Conservation (phyloP, 2,888 invertebrate genomes). For the Muschampia staudingeri region DNA sequence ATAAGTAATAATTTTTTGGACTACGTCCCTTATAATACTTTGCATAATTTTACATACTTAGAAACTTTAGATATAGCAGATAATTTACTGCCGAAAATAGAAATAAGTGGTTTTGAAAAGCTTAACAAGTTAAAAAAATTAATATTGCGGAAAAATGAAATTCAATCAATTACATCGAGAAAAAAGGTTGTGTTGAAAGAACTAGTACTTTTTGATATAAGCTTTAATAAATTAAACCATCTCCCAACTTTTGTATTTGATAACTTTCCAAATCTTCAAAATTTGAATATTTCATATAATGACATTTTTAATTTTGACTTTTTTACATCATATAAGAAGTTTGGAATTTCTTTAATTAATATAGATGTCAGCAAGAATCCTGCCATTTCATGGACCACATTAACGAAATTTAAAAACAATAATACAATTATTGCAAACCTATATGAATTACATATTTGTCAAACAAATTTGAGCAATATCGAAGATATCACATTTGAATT, state of each 20-base stretch:
- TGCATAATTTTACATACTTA: slow-evolving; percentile 94
- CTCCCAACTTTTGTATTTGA: slow-evolving; percentile 82
- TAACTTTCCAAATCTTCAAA: slow-evolving; percentile 86
- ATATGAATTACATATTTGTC: slow-evolving; percentile 86
- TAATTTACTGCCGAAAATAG: slow-evolving; percentile 93
- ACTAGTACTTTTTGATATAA: slow-evolving; percentile 83
- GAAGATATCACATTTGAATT: slow-evolving; percentile 95
- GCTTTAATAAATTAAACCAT: slow-evolving; percentile 82
- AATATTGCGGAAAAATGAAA: slow-evolving; percentile 86
- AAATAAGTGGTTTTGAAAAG: slow-evolving; percentile 91
- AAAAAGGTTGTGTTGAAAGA: slow-evolving; percentile 83
- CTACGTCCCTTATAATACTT: slow-evolving; percentile 95
- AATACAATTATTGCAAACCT: slow-evolving; percentile 80
- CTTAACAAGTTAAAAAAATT: slow-evolving; percentile 83
- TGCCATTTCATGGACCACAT: slow-evolving; percentile 79
- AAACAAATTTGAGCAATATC: slow-evolving; percentile 84
- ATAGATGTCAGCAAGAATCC: slow-evolving; percentile 87
- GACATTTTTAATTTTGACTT: slow-evolving; percentile 85
- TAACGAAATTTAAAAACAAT: slow-evolving; percentile 78
- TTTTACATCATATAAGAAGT: slow-evolving; percentile 77
- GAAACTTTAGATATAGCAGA: slow-evolving; percentile 94
- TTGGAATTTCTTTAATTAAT: slow-evolving; percentile 80
- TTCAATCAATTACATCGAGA: slow-evolving; percentile 79
- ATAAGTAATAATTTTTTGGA: slow-evolving; percentile 94
- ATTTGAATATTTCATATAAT: slow-evolving; percentile 86